These are phyloP conservation scores for Anticlea derivata DNA, from an alignment of 2,888 invertebrate genomes.

Conservation along the genomic window DNA sequence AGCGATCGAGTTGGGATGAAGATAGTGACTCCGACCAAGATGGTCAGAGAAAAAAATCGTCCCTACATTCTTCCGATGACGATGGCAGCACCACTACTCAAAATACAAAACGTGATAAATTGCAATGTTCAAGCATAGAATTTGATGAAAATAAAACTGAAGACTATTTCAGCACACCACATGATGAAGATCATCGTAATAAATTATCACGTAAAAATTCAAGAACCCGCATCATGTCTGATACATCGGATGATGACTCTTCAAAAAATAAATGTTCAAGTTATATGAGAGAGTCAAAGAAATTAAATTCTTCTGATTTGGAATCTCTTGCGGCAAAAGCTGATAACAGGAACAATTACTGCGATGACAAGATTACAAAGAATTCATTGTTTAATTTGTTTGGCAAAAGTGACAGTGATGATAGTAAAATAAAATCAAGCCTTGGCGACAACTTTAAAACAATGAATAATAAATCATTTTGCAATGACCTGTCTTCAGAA, in stretches of 20 bases:
- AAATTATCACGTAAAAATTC: conserved; percentile 88
- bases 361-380: conserved; percentile 63
- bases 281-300: conserved; percentile 75
- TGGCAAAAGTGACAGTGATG: conserved; percentile 77
- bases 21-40: conserved; percentile 89
- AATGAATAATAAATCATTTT: conserved; percentile 54
- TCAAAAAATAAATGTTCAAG: conserved; percentile 75
- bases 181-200: conserved; percentile 77
- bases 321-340: conserved; percentile 55
- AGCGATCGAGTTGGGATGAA: conserved; percentile 95
- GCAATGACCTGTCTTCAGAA: conserved; percentile 76
- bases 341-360: conserved; percentile 49
- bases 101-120: conserved; percentile 80
- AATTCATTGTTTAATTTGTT: conserved; percentile 71
- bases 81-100: conserved; percentile 69
- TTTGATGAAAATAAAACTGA: conserved; percentile 75
- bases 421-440: conserved; percentile 66
- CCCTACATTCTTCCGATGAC: conserved; percentile 82
- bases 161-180: conserved; percentile 73
- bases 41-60: conserved; percentile 64
- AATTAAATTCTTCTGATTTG: conserved; percentile 82
- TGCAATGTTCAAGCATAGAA: conserved; percentile 62
- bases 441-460: conserved; percentile 65
- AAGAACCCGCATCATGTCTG: conserved; percentile 89
- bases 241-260: conserved; percentile 89